phyloP scores from a whole-genome alignment of 2,888 invertebrate genomes.

The Cephus rjabovi region DNA sequence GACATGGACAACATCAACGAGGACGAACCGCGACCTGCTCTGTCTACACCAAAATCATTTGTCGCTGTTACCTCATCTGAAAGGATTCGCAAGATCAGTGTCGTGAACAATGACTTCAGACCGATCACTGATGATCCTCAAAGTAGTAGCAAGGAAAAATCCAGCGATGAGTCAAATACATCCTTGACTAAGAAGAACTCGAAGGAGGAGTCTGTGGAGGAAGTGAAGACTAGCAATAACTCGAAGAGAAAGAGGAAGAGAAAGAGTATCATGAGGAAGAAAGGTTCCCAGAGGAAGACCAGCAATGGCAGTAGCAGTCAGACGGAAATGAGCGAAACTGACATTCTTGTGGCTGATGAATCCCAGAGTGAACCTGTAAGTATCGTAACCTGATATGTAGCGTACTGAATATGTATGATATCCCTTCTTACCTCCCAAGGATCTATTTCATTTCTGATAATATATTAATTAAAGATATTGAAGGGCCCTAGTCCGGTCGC shows the following conservation, averaged over 20 bases:
- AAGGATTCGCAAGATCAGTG: slow-evolving; percentile 73
- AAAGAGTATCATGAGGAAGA: slow-evolving; percentile 84
- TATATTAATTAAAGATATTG: slow-evolving; percentile 35
- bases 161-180: slow-evolving; percentile 49
- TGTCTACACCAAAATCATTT: slow-evolving; percentile 64
- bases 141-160: slow-evolving; percentile 50
- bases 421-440: background rate
- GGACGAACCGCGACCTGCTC: slow-evolving; percentile 39
- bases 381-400: background rate
- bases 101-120: slow-evolving; percentile 73
- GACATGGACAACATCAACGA: slow-evolving; percentile 77
- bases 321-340: slow-evolving; percentile 53
- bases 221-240: slow-evolving; percentile 70
- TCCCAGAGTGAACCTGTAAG: slow-evolving; percentile 48
- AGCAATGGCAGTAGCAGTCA: slow-evolving; percentile 60
- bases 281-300: slow-evolving; percentile 79
- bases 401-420: background rate
- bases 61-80: slow-evolving; percentile 70
- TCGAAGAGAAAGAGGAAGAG: slow-evolving; percentile 82
- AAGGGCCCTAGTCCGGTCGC: slow-evolving; percentile 49
- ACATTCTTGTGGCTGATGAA: slow-evolving; percentile 39
- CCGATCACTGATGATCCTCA: slow-evolving; percentile 68
- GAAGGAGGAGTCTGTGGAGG: slow-evolving; percentile 64
- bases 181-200: slow-evolving; percentile 57
- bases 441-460: background rate